Percentiles rank a stretch among this genome's conserved stretches.
phyloP scores from a whole-genome alignment of 2,113 vertebrate genomes.

The Eptesicus fuscus region DNA sequence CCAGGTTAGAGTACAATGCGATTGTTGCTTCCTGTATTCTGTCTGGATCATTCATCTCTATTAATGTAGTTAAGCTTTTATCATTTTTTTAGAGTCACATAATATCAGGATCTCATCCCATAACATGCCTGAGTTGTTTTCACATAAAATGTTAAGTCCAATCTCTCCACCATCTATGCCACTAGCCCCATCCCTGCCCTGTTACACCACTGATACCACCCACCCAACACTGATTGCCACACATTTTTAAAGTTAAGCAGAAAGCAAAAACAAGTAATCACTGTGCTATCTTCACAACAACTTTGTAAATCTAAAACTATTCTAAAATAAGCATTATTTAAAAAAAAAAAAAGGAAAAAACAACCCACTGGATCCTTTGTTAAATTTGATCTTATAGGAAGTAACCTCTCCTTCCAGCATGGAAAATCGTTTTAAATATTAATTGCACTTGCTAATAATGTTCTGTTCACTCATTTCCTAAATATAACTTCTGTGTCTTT shows the following conservation, averaged over 20 bases:
- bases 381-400: neutral
- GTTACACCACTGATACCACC: neutral
- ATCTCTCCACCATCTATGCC: neutral
- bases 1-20: neutral
- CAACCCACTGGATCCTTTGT: neutral
- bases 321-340: neutral
- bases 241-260: neutral
- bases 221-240: neutral
- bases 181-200: neutral
- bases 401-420: neutral
- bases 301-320: neutral
- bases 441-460: neutral
- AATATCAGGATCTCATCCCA: neutral
- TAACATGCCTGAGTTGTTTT: neutral
- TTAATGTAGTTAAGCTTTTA: neutral
- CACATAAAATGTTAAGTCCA: neutral
- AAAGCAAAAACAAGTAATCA: conserved; percentile 11
- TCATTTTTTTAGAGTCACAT: neutral
- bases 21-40: neutral
- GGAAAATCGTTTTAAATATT: conserved; percentile 7
- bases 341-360: neutral
- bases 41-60: neutral
- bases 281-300: neutral
- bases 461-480: neutral
- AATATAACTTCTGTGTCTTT: neutral